Base-by-base conservation (phyloP, 2,888 invertebrate species). In the Trichogramma evanescens region DNA sequence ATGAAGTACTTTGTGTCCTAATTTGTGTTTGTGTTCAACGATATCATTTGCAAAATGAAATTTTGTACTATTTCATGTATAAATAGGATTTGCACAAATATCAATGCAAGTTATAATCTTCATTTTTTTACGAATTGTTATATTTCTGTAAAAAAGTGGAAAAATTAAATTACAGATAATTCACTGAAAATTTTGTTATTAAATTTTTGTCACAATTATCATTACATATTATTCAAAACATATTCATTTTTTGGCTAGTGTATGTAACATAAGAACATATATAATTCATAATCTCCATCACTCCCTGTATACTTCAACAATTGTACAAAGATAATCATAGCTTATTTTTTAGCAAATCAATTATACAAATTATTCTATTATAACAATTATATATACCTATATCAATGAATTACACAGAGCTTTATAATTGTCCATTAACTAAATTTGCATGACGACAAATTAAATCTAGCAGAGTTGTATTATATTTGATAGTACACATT, bases 381-480 rank as follows among this genome's bases (percentile, higher is more conserved):
- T 56, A 64, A 64, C 61, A 64, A 62, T 62, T 41, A 58, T 63
- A 61, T 39, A 53, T 42, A 57, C 55, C n/a, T 42, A 58, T 62
- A 58, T 62, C 62, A 60, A 59, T 51, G 52, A 54, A 61, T 26
- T 64, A 59, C 61, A 58, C 56, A 61, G 52, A 59, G 58, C 56
- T 65, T 58, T 26, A 45, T 55, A 51, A 7, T 54, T 58, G 60
- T 46, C 51, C 54, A 39, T 59, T 64, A 59, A 51, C 51, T 46
- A 54, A 56, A 39, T 59, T 64, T 62, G 54, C 51, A 52, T 64
- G 52, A 61, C 58, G 58, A 59, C 44, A 58, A 56, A 56, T 56
- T 26, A 56, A 53, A 39, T 50, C 61, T 61, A 59, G n/a, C n/a
- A 45, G 9, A n/a, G 2, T 45, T 9, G 45, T 45, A 8, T 45